phyloP scores from a whole-genome alignment of 2,888 invertebrate species.

The Drosophila anceps region DNA sequence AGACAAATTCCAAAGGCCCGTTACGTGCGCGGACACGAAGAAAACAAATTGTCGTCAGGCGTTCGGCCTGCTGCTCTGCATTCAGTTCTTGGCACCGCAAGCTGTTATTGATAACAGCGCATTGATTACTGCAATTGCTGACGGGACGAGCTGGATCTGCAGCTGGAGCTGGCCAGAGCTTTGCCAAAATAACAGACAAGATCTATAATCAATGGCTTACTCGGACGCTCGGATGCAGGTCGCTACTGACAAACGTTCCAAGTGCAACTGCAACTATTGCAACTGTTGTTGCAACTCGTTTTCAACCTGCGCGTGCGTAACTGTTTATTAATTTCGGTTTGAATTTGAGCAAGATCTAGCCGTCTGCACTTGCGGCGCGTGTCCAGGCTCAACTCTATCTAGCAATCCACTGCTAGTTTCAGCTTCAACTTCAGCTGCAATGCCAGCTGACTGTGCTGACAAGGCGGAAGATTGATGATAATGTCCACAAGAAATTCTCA shows the following conservation, averaged over 20 bases:
- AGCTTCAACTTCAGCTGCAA: neutral
- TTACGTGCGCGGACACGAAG: conserved; percentile 34
- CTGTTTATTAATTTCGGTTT: conserved; percentile 75
- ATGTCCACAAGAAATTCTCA: conserved; percentile 62
- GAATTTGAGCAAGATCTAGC: conserved; percentile 24
- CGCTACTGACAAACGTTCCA: conserved; percentile 6
- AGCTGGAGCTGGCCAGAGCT: conserved; percentile 22
- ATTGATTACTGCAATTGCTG: conserved; percentile 78
- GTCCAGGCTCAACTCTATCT: conserved; percentile 5
- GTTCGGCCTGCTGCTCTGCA: conserved; percentile 33
- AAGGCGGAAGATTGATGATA: conserved; percentile 64
- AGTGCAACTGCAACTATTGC: conserved; percentile 14
- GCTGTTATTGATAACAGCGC: conserved; percentile 80
- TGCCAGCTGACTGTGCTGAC: conserved; percentile 37
- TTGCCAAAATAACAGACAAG: conserved; percentile 70
- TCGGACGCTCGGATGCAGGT: conserved; percentile 20
- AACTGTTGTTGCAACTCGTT: conserved; percentile 56
- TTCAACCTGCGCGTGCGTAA: conserved; percentile 70
- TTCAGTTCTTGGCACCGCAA: conserved; percentile 75
- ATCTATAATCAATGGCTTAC: conserved; percentile 62
- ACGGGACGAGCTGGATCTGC: conserved; percentile 14
- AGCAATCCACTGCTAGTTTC: neutral
- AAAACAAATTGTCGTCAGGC: conserved; percentile 44
- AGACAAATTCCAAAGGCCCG: conserved; percentile 61
- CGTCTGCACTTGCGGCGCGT: conserved; percentile 15